phyloP scores from a whole-genome alignment of 2,888 invertebrate species.

The Smittia aterrima region DNA sequence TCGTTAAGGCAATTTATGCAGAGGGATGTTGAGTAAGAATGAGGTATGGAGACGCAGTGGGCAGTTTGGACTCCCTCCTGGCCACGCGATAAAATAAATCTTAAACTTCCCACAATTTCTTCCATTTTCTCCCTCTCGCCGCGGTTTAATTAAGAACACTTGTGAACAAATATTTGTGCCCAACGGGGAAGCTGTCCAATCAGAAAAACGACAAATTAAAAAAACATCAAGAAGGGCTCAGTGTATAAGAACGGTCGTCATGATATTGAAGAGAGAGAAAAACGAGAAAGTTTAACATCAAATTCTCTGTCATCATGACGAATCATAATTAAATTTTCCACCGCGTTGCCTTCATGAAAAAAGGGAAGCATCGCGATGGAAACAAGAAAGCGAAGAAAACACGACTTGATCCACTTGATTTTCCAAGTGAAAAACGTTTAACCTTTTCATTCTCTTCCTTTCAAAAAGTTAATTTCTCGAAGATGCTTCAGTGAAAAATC shows the following conservation, averaged over 20 bases:
- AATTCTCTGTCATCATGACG: not conserved
- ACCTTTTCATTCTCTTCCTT: not conserved
- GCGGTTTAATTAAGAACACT: slow-evolving; percentile 11
- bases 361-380: not conserved
- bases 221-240: slow-evolving; percentile 12
- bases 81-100: slow-evolving; percentile 22
- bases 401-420: slow-evolving; percentile 16
- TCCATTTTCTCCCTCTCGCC: not conserved
- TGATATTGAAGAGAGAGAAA: no score
- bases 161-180: slow-evolving; percentile 14
- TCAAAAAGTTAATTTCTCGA: slow-evolving; percentile 3
- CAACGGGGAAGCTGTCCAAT: slow-evolving; percentile 21
- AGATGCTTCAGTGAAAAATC: not conserved
- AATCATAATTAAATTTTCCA: not conserved
- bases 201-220: slow-evolving; percentile 21
- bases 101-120: not conserved
- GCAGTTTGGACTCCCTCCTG: not conserved
- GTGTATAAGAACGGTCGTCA: not conserved
- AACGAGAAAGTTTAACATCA: not conserved
- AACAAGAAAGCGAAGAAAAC: not conserved
- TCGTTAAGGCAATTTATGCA: slow-evolving; percentile 23
- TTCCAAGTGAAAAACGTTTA: slow-evolving; percentile 12
- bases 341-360: not conserved
- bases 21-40: no score
- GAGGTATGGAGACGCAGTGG: not conserved